Evolutionary conservation across 1,140 invertebrate genomes (phyloP).

Genomic region (Asobara japonica): DNA sequence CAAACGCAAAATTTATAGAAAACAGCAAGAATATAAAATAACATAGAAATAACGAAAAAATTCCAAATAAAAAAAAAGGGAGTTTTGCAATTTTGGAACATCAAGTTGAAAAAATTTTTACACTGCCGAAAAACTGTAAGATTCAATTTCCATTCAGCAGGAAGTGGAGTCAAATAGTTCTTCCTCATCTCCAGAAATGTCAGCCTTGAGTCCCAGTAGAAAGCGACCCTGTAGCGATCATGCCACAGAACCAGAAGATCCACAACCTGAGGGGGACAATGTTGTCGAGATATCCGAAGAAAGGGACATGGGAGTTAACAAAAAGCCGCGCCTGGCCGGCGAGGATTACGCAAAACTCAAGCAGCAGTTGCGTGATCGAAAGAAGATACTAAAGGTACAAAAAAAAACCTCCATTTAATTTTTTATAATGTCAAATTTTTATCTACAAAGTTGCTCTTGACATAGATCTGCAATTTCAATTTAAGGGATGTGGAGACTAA

Average conservation of each 20-base stretch:
- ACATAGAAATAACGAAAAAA: no score
- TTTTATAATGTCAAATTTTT: no score
- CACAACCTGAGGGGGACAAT: not conserved
- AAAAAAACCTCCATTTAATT: no score
- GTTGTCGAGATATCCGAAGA: slow-evolving; percentile 12
- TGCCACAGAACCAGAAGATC: not conserved
- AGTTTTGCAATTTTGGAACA: no score
- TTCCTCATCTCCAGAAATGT: not conserved
- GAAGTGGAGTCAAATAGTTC: not conserved
- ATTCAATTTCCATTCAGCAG: no score
- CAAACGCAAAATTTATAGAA: not conserved
- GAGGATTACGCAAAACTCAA: slow-evolving; percentile 69
- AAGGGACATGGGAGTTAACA: slow-evolving; percentile 35
- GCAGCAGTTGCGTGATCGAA: slow-evolving; percentile 68
- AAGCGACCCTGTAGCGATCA: slow-evolving; percentile 41
- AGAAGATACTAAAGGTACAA: slow-evolving; percentile 65
- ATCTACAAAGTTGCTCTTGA: no score
- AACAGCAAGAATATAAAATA: no score
- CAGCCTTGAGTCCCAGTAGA: slow-evolving; percentile 24
- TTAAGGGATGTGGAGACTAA: no score
- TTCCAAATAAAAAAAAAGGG: not conserved
- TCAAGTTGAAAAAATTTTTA: no score
- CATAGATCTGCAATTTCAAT: no score
- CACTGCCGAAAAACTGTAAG: no score
- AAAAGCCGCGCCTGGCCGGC: slow-evolving; percentile 59